A percentile compares a stretch with the other conserved stretches of the same genome.
These are phyloP conservation scores for Cacatua alba DNA, from an alignment of 2,113 vertebrate species.

Conservation along the genomic window DNA sequence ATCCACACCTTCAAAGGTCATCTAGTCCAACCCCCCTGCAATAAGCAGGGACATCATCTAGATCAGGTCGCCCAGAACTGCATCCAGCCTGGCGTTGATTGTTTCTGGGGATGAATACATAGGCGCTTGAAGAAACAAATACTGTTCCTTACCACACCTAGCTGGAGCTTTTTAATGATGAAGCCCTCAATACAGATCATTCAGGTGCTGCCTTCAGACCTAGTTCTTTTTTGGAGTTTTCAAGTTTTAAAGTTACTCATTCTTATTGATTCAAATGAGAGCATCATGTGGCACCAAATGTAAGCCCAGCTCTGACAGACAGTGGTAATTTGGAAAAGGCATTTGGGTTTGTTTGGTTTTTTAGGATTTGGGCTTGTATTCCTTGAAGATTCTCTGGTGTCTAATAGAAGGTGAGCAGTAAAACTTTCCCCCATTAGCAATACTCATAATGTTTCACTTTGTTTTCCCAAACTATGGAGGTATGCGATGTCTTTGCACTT, in stretches of 20 bases:
- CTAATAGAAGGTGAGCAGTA: background rate
- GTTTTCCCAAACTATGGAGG: background rate
- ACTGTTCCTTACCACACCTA: background rate
- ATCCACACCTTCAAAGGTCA: background rate
- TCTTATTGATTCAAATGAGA: background rate
- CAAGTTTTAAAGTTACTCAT: background rate
- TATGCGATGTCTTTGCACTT: background rate
- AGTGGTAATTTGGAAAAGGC: background rate
- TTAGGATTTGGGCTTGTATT: background rate
- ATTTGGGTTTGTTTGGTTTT: background rate
- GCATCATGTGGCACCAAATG: background rate
- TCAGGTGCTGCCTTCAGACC: background rate
- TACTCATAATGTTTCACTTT: background rate
- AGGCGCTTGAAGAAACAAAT: background rate
- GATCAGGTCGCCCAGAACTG: background rate
- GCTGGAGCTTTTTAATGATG: background rate
- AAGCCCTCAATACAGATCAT: background rate
- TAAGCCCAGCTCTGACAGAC: background rate
- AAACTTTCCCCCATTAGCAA: background rate
- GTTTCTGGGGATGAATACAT: background rate
- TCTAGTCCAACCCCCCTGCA: background rate
- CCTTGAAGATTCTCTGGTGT: background rate
- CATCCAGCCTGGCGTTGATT: background rate
- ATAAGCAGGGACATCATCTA: background rate
- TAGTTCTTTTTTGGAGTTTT: background rate